Conservation (phyloP, 2,113 vertebrate genomes). For the Canis aureus region DNA sequence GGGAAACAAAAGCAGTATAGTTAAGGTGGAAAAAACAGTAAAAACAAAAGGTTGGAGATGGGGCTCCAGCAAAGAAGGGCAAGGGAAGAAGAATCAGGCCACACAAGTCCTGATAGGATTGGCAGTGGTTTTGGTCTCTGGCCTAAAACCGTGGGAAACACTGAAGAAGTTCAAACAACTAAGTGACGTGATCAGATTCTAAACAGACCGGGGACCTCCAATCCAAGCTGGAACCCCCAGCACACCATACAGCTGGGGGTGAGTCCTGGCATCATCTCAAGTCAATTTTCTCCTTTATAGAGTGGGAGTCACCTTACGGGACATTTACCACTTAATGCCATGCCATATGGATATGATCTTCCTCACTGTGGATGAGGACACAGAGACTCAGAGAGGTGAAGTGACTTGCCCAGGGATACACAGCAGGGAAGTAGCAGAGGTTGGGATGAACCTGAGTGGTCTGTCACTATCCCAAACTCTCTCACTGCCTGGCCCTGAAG, state of each 20-base stretch:
- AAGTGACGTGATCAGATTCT: neutral
- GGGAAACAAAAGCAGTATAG: neutral
- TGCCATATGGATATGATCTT: neutral
- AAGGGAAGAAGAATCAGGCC: neutral
- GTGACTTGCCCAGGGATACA: neutral
- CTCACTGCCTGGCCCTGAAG: no score
- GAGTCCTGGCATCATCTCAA: neutral
- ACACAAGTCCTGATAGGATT: neutral
- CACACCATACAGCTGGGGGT: accelerated
- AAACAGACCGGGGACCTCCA: neutral
- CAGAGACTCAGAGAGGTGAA: neutral
- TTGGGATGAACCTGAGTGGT: neutral
- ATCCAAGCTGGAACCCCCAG: no score
- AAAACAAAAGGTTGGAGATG: neutral
- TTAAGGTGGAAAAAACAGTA: neutral
- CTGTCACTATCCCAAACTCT: no score
- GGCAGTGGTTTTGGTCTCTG: neutral
- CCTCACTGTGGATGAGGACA: neutral
- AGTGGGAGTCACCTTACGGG: neutral
- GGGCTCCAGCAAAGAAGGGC: neutral
- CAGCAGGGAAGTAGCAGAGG: neutral
- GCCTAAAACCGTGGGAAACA: neutral
- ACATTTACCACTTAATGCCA: neutral
- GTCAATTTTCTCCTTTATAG: neutral
- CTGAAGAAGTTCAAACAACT: neutral